These are phyloP conservation scores for Lithodes maja DNA, from an alignment of 2,888 invertebrate species.

Conservation along the genomic window DNA sequence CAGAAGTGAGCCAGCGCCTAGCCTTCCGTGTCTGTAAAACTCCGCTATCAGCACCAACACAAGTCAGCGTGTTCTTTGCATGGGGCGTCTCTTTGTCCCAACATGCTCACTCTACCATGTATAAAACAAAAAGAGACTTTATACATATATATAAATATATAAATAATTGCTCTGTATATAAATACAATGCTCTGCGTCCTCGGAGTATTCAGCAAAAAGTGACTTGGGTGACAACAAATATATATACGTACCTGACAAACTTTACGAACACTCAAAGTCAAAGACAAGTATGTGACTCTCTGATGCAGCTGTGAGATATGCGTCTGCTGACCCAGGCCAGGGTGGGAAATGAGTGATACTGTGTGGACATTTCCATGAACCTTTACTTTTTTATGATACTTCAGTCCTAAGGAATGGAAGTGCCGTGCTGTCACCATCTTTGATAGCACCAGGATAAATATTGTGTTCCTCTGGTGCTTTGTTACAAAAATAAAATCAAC, in stretches of 20 bases:
- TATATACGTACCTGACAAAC: constrained; percentile 53
- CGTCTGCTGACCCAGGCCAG: background rate
- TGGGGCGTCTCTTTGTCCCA: constrained; percentile 12
- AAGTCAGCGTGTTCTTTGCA: constrained; percentile 39
- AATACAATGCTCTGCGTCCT: constrained; percentile 22
- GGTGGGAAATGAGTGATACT: background rate
- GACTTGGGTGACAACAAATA: constrained; percentile 6
- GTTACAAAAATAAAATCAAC: constrained; percentile 18
- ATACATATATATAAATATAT: constrained; percentile 21
- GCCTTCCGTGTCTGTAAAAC: constrained; percentile 64
- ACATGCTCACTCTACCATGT: constrained; percentile 35
- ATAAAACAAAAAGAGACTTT: constrained; percentile 5
- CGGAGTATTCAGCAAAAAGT: constrained; percentile 4
- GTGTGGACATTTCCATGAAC: constrained; percentile 8
- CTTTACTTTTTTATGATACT: background rate
- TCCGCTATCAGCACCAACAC: constrained; percentile 47
- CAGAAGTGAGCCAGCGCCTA: constrained; percentile 55
- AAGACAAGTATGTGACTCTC: background rate
- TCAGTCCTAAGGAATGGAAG: constrained; percentile 30
- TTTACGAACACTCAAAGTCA: constrained; percentile 11
- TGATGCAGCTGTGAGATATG: background rate
- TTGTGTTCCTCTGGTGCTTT: constrained; percentile 49
- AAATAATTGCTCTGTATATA: constrained; percentile 28
- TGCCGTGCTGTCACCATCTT: constrained; percentile 35
- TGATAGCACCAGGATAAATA: constrained; percentile 25